phyloP scores from a whole-genome alignment of 2,888 invertebrate species.

The Biston stratarius region DNA sequence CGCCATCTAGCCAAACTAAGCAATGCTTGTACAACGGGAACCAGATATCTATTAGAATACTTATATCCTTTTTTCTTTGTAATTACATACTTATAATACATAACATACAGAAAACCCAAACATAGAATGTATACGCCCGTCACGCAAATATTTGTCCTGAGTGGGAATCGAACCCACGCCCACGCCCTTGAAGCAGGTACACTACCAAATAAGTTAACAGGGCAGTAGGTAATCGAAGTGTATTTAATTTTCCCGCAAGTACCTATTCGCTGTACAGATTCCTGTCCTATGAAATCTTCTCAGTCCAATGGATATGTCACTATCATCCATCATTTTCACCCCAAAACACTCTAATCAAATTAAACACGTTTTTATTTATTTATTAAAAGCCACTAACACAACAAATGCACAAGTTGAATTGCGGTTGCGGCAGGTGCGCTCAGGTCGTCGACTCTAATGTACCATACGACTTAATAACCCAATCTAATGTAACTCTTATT shows the following conservation, averaged over 20 bases:
- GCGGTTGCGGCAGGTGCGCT: conserved; percentile 70
- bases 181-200: too few species aligned
- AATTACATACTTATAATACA: too few species aligned
- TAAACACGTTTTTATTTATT: conserved; percentile 32
- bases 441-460: conserved; percentile 71
- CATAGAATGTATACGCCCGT: too few species aligned
- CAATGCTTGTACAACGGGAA: too few species aligned
- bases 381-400: conserved; percentile 49
- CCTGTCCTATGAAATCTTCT: conserved; percentile 6
- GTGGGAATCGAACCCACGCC: too few species aligned
- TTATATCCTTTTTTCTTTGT: too few species aligned
- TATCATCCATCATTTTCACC: conserved; percentile 20
- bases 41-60: too few species aligned
- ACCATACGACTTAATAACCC: conserved; percentile 47
- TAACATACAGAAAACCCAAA: too few species aligned
- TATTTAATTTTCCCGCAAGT: neutral
- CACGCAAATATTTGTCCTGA: too few species aligned
- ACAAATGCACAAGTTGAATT: conserved; percentile 62
- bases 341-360: conserved; percentile 32
- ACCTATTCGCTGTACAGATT: neutral
- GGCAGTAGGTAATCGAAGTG: neutral
- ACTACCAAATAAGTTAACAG: too few species aligned
- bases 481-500: conserved; percentile 41
- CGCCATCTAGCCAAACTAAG: too few species aligned
- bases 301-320: conserved; percentile 6